These are phyloP conservation scores for Aspidapion aeneum DNA, from an alignment of 2,888 invertebrate genomes.

Conservation along the genomic window DNA sequence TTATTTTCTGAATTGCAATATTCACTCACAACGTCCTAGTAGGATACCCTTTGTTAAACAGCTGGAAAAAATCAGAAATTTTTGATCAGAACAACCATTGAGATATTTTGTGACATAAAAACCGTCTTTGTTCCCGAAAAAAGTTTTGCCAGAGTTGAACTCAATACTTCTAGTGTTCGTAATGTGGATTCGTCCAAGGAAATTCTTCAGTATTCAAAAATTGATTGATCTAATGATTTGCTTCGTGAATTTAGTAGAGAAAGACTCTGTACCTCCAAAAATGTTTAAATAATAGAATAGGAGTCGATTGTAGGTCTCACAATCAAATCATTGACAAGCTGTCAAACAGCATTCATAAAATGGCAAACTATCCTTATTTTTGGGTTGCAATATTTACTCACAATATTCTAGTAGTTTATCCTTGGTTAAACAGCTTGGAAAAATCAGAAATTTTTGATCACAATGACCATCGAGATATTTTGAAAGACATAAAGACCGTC, in stretches of 20 bases:
- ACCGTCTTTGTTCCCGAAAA: conserved; percentile 33
- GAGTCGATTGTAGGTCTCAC: no score
- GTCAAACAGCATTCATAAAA: no score
- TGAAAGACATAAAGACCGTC: conserved; percentile 33
- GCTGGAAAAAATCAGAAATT: conserved; percentile 32
- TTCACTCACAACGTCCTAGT: no score
- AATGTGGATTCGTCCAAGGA: no score
- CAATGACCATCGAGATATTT: conserved; percentile 32
- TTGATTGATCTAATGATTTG: background rate
- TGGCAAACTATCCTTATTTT: no score
- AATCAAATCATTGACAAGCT: no score
- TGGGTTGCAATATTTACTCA: background rate
- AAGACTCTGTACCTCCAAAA: no score
- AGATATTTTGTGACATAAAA: conserved; percentile 32
- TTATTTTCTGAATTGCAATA: conserved; percentile 71
- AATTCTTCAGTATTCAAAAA: no score
- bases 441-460: conserved; percentile 33
- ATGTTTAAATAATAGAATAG: background rate
- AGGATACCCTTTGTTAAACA: conserved; percentile 14
- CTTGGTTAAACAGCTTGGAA: conserved; percentile 25
- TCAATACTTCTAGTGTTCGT: no score
- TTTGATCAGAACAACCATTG: conserved; percentile 33
- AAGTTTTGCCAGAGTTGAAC: background rate
- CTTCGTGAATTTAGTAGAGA: background rate
- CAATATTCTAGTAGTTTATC: background rate